Base-by-base conservation (phyloP, 2,797 vertebrate species). In the Benthosema pterotum region DNA sequence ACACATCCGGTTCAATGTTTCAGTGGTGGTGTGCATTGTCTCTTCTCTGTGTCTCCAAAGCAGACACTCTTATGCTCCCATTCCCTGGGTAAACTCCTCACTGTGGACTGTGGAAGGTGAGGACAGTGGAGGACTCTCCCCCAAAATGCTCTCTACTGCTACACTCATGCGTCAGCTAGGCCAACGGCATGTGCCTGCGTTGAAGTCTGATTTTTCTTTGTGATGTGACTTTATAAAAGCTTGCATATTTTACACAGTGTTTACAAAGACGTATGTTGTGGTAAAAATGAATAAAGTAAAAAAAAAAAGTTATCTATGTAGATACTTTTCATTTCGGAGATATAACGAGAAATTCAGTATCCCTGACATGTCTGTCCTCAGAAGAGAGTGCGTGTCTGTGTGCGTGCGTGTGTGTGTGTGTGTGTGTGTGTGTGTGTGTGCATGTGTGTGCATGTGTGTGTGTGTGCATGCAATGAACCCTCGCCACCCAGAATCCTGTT, bases 181-280 rank as follows among this genome's bases (percentile, higher is more conserved):
- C 78, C 49, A 90, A 84, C 62, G 84, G 88, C 91, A 91, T 90
- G 90, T 91, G 87, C 90, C 88, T 92, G 89, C 85, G 57, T 87
- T 83, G 65, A 83, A 81, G 84, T 91, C 85, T 54, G 73, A 84
- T 69, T 88, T n/a, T 87, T 88, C 78, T 89, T 88, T 87, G 86
- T 91, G 88, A 71, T 67, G 82, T 91, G 87, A 89, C 82, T 89
- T 90, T 92, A 82, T 91, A 84, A 89, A 25, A 90, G 88, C 90
- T 90, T 91, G 88, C 86, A 86, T 91, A 90, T 89, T 92, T 90
- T 90, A 88, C 87, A 88, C 86, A 61, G 88, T 93, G 91, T 91
- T 93, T 93, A 90, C 89, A 91, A 82, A 92, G 83, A 82, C 85
- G 80, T 90, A 84, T 66, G 88, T 86, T 84, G 88, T 91, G 87